Percentiles rank a stretch among this genome's conserved stretches.
Evolutionary conservation across 2,797 vertebrate genomes (phyloP).

Genomic region (Phrynocephalus forsythii): DNA sequence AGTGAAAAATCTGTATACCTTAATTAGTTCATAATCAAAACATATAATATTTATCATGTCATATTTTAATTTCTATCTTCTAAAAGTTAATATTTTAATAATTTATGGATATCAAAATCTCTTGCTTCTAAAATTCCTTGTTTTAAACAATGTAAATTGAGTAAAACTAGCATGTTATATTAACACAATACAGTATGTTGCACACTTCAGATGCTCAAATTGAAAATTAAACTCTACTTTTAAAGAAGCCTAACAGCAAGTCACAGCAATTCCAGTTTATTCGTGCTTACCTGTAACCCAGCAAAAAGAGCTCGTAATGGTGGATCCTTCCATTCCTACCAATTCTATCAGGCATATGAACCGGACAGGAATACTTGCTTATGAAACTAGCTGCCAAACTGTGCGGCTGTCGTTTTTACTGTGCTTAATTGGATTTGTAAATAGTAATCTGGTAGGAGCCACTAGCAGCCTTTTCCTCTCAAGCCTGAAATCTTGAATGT

Average conservation of each 20-base stretch:
- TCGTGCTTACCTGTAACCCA: conserved; percentile 68
- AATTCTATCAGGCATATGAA: conserved; percentile 10
- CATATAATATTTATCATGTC: conserved; percentile 21
- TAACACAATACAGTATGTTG: conserved; percentile 21
- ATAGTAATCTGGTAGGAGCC: conserved; percentile 68
- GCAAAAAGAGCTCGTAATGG: conserved; percentile 65
- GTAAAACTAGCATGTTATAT: conserved; percentile 4
- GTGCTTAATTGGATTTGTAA: conserved; percentile 62
- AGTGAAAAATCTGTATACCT: conserved; percentile 39
- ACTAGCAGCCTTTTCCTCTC: conserved; percentile 54
- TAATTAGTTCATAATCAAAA: conserved; percentile 53
- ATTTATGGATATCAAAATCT: conserved; percentile 19
- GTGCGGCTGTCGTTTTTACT: conserved; percentile 54
- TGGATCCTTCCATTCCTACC: conserved; percentile 66
- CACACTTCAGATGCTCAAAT: conserved; percentile 27
- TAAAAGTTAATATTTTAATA: background rate
- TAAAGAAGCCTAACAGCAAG: conserved; percentile 16
- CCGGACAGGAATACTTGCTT: conserved; percentile 33
- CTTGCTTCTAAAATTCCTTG: background rate
- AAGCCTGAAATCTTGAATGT: conserved; percentile 36
- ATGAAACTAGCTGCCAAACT: conserved; percentile 40
- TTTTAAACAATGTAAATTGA: conserved; percentile 11
- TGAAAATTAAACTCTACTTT: conserved; percentile 28
- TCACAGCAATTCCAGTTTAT: conserved; percentile 28
- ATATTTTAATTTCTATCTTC: background rate